Conservation (phyloP, 1,140 invertebrate species). For the Zaprionus davidi region DNA sequence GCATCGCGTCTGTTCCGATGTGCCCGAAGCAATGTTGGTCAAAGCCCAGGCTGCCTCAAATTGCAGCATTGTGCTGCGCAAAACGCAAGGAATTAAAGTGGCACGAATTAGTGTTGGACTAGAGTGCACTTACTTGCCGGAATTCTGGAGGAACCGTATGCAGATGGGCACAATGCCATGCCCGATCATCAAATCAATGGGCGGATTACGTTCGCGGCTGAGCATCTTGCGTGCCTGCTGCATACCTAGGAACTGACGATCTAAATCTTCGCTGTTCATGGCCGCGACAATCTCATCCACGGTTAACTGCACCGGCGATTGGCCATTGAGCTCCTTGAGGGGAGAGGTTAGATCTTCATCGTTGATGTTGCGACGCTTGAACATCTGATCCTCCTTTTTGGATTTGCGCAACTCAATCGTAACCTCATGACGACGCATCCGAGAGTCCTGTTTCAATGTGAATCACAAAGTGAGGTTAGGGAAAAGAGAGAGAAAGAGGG, state of each 20-base stretch:
- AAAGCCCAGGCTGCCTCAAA: conserved; percentile 99
- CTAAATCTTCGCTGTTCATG: conserved; percentile 87
- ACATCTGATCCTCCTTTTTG: conserved; percentile 97
- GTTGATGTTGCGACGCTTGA: conserved; percentile 95
- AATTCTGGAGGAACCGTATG: conserved; percentile 90
- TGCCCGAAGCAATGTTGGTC: conserved; percentile 99
- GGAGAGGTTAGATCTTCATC: conserved; percentile 86
- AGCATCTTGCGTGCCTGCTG: conserved; percentile 94
- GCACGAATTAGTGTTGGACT: not conserved
- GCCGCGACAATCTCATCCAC: conserved; percentile 88
- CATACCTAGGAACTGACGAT: conserved; percentile 88
- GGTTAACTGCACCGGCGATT: conserved; percentile 84
- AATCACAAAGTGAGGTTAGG: conserved; percentile 22
- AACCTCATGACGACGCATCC: conserved; percentile 93
- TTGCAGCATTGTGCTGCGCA: conserved; percentile 91
- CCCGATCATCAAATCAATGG: conserved; percentile 95
- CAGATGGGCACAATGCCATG: conserved; percentile 94
- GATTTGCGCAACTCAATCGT: conserved; percentile 96
- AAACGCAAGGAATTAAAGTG: not conserved
- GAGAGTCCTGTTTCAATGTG: conserved; percentile 89
- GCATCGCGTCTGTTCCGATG: conserved; percentile 93
- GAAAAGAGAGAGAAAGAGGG: not conserved
- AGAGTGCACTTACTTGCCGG: conserved; percentile 87
- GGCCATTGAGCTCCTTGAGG: conserved; percentile 85
- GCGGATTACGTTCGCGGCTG: conserved; percentile 96